Conservation (phyloP, 2,113 vertebrate species). For the Ctenodactylus gundi region DNA sequence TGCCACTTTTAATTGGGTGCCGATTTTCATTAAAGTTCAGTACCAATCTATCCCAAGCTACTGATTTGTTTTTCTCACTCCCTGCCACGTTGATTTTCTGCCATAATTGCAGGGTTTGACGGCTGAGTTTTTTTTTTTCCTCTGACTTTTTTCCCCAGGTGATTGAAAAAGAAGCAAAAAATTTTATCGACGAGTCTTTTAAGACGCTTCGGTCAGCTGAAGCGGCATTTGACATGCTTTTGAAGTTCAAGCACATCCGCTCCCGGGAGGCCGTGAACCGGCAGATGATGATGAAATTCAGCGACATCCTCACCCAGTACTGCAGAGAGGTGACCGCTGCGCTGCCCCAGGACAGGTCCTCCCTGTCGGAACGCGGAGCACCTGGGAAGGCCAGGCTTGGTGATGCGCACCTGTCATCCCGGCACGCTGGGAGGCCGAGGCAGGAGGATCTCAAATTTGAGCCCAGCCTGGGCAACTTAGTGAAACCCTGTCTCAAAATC, state of each 20-base stretch:
- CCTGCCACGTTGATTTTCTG: background rate
- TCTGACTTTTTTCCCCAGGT: conserved; percentile 80
- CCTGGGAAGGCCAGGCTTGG: fast-evolving
- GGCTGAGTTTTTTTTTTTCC: background rate
- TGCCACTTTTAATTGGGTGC: background rate
- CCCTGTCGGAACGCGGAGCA: background rate
- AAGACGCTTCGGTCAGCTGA: conserved; percentile 92
- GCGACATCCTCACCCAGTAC: conserved; percentile 90
- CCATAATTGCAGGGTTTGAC: background rate
- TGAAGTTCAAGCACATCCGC: conserved; percentile 91
- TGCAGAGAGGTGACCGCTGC: conserved; percentile 93
- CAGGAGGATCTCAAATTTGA: background rate
- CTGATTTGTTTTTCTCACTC: background rate
- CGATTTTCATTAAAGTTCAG: background rate
- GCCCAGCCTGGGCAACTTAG: background rate
- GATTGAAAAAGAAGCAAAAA: conserved; percentile 92
- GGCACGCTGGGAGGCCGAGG: background rate
- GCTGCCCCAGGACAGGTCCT: too few relatives aligned
- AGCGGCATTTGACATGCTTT: conserved; percentile 92
- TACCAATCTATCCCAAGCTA: background rate
- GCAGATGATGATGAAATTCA: conserved; percentile 94
- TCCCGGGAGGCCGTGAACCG: conserved; percentile 88
- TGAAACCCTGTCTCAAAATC: background rate
- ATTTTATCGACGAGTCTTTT: conserved; percentile 93
- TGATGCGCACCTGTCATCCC: background rate